These are phyloP conservation scores for Psittacula cyanocephala DNA, from an alignment of 2,113 vertebrate species.

Conservation along the genomic window DNA sequence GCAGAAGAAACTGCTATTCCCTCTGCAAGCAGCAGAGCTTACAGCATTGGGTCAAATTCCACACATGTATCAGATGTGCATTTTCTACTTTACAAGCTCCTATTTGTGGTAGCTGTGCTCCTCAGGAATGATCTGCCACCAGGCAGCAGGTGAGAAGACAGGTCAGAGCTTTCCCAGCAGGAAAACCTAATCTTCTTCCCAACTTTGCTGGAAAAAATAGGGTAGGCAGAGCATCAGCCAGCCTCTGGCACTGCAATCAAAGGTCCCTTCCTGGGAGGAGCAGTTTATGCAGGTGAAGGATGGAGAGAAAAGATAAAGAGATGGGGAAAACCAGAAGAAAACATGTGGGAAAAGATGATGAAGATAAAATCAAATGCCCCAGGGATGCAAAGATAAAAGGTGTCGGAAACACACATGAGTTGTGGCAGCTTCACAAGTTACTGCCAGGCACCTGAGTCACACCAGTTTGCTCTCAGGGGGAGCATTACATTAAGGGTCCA, in stretches of 20 bases:
- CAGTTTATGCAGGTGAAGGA: not conserved
- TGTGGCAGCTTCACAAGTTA: not conserved
- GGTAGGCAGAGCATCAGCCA: not conserved
- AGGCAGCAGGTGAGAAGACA: not conserved
- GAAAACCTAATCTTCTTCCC: not conserved
- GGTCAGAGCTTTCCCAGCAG: not conserved
- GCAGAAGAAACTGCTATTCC: not conserved
- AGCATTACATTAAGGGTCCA: not conserved
- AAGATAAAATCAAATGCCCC: not conserved
- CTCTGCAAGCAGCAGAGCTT: not conserved
- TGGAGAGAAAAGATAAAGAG: not conserved
- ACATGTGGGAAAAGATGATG: not conserved
- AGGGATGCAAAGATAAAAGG: not conserved
- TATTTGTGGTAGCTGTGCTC: not conserved
- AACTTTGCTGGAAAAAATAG: not conserved
- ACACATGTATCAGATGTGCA: not conserved
- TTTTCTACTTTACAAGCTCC: not conserved
- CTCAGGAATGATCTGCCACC: not conserved
- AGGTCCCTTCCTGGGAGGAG: not conserved
- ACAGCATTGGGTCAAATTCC: rapidly evolving
- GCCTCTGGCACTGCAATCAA: not conserved
- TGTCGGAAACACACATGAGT: not conserved
- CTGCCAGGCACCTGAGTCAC: not conserved
- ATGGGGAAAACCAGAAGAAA: not conserved
- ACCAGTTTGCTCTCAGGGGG: not conserved